Percentiles rank a stretch among this genome's conserved stretches.
Conservation (phyloP, 2,888 invertebrate genomes). For the Thumatha senex region DNA sequence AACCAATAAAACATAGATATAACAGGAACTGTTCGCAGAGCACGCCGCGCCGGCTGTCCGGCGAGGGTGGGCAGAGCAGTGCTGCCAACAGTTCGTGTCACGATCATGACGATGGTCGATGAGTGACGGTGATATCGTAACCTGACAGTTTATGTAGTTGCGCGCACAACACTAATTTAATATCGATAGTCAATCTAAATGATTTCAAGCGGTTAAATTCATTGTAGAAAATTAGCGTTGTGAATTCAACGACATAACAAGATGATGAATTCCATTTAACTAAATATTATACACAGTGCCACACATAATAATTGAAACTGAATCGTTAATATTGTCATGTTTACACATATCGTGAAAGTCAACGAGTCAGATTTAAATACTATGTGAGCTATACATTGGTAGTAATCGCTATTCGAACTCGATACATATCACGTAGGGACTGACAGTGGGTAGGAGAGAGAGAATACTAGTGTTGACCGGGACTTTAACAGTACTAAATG, state of each 20-base stretch:
- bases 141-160: conserved; percentile 4
- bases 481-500: too few relatives aligned
- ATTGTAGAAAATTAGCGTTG: conserved; percentile 5
- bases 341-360: too few relatives aligned
- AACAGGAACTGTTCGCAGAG: conserved; percentile 49
- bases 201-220: too few relatives aligned
- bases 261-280: conserved; percentile 1
- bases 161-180: conserved; percentile 12
- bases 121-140: conserved; percentile 19
- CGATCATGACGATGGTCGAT: conserved; percentile 63
- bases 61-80: neutral
- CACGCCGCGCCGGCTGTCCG: neutral
- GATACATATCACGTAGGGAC: conserved; percentile 6
- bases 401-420: conserved; percentile 9
- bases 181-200: neutral
- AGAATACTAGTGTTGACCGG: neutral
- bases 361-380: neutral
- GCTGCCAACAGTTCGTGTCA: conserved; percentile 45
- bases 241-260: conserved; percentile 14
- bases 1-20: conserved; percentile 35
- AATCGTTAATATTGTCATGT: neutral
- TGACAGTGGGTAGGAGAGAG: neutral
- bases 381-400: conserved; percentile 1
- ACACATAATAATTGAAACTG: conserved; percentile 6
- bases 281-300: conserved; percentile 1